These are phyloP conservation scores for Cryptoprocta ferox DNA, from an alignment of 2,797 vertebrate species.

Conservation along the genomic window DNA sequence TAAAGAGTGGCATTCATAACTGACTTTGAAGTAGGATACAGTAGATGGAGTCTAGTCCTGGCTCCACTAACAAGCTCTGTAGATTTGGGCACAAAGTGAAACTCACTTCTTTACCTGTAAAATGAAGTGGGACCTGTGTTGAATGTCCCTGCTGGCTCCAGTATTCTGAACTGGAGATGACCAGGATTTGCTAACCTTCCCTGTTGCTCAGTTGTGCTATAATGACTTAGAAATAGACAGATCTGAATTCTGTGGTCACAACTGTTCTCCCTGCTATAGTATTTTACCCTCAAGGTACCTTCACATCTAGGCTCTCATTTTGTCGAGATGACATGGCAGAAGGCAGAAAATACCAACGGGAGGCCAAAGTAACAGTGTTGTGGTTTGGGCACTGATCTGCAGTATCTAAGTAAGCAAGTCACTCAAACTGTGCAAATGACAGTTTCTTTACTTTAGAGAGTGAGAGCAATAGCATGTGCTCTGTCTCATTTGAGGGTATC, in stretches of 20 bases:
- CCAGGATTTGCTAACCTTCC: rapidly evolving
- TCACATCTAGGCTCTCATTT: not conserved
- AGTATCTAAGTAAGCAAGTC: not conserved
- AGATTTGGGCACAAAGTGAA: not conserved
- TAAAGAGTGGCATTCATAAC: not conserved
- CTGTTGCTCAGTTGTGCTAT: not conserved
- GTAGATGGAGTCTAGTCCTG: not conserved
- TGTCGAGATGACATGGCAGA: not conserved
- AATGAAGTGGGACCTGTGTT: not conserved
- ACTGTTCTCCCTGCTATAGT: not conserved
- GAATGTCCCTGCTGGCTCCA: not conserved
- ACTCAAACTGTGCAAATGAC: too few species aligned
- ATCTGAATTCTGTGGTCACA: not conserved
- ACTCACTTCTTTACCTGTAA: not conserved
- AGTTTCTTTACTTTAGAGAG: not conserved
- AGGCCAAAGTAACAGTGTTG: not conserved
- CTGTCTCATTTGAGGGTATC: not conserved
- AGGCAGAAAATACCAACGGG: not conserved
- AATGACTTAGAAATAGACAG: not conserved
- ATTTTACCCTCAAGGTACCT: not conserved
- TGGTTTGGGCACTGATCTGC: too few species aligned
- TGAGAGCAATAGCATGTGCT: too few species aligned
- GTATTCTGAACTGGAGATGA: not conserved
- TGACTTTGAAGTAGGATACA: not conserved
- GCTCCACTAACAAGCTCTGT: not conserved